These are phyloP conservation scores for Irena cyanogastra DNA, from an alignment of 2,113 vertebrate genomes.

Conservation along the genomic window DNA sequence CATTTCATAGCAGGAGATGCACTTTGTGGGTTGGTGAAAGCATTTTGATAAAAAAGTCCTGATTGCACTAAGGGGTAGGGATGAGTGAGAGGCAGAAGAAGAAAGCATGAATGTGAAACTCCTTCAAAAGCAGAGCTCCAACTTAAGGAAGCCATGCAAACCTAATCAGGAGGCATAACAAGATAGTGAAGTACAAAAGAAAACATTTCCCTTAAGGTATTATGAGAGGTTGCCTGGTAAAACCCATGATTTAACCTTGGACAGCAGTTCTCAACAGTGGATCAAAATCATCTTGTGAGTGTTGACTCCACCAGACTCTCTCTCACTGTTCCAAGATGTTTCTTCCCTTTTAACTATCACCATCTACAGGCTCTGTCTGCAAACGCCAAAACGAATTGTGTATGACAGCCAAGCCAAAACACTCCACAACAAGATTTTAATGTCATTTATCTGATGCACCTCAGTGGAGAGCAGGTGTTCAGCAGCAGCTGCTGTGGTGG, in stretches of 20 bases:
- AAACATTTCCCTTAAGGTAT: background rate
- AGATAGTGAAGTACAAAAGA: background rate
- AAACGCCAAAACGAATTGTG: background rate
- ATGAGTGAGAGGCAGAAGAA: background rate
- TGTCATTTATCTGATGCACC: background rate
- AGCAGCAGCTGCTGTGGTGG: background rate
- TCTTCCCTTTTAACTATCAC: background rate
- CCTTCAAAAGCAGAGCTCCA: background rate
- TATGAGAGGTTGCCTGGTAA: background rate
- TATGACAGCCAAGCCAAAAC: background rate
- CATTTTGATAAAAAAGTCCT: background rate
- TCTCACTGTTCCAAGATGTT: background rate
- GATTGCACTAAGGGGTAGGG: background rate
- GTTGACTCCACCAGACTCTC: background rate
- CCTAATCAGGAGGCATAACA: background rate
- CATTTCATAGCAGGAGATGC: background rate
- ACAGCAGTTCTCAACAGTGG: background rate
- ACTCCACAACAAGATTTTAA: background rate
- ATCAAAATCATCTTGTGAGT: background rate
- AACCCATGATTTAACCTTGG: background rate
- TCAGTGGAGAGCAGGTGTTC: background rate
- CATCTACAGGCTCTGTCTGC: background rate
- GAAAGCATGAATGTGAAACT: background rate
- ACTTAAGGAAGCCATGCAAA: background rate
- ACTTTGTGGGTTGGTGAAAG: background rate